Conservation (phyloP, 92 coral and sea anemone genomes). For the Montipora capitata region DNA sequence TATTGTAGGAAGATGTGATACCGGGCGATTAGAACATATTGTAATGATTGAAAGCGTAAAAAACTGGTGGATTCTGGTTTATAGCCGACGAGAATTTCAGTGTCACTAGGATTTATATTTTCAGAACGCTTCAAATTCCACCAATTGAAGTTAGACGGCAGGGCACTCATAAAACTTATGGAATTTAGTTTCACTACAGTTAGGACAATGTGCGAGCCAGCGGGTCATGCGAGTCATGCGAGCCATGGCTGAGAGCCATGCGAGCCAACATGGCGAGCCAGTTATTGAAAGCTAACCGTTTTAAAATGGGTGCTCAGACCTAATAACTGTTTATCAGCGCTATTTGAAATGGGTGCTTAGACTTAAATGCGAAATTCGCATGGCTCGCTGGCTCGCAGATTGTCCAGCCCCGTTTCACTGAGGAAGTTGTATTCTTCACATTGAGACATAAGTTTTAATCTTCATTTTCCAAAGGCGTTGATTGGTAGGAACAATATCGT, state of each 20-base stretch:
- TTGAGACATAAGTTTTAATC: not conserved
- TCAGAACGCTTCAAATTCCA: conserved; percentile 31
- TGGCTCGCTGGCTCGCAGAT: too few relatives aligned
- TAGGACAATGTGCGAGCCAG: too few relatives aligned
- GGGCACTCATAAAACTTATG: conserved; percentile 12
- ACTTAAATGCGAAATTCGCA: too few relatives aligned
- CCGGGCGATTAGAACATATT: not conserved
- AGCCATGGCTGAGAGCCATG: too few relatives aligned
- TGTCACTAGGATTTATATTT: conserved; percentile 12
- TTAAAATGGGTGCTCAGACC: too few relatives aligned
- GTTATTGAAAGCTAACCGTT: too few relatives aligned
- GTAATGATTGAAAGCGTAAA: not conserved
- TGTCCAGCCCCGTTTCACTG: not conserved
- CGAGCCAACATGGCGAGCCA: too few relatives aligned
- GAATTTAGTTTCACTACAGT: not conserved
- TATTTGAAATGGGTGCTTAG: too few relatives aligned
- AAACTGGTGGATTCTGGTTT: conserved; percentile 16
- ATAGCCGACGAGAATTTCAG: conserved; percentile 13
- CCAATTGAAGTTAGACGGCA: not conserved
- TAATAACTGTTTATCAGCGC: too few relatives aligned
- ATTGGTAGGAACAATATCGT: conserved; percentile 27
- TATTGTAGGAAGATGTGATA: not conserved
- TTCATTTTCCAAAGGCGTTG: conserved; percentile 8
- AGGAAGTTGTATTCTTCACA: not conserved
- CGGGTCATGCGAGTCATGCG: too few relatives aligned